Percentiles rank a stretch among this genome's conserved stretches.
These are phyloP conservation scores for Deilephila porcellus DNA, from an alignment of 2,888 invertebrate species.

Conservation along the genomic window DNA sequence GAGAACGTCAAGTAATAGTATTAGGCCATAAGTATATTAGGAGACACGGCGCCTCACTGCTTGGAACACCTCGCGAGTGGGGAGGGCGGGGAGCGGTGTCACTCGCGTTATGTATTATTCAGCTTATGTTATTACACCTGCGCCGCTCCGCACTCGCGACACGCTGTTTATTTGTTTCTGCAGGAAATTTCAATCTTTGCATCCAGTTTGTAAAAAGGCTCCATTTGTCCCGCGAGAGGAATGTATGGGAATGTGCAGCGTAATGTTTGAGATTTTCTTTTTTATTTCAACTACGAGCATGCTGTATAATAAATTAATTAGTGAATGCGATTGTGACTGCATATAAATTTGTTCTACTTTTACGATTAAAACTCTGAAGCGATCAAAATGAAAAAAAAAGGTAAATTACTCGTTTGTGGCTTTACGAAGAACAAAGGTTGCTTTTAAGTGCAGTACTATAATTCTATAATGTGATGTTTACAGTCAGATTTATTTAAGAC, in stretches of 20 bases:
- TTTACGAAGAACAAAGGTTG: too few relatives aligned
- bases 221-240: constrained; percentile 5
- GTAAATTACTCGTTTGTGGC: too few relatives aligned
- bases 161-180: constrained; percentile 18
- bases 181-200: constrained; percentile 16
- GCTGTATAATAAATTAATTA: too few relatives aligned
- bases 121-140: constrained; percentile 15
- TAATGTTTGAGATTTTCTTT: background rate
- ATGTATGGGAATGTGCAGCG: background rate
- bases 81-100: background rate
- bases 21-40: constrained; percentile 13
- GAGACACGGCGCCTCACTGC: background rate
- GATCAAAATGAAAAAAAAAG: too few relatives aligned
- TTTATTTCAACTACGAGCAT: background rate
- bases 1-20: background rate
- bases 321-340: too few relatives aligned
- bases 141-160: background rate
- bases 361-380: too few relatives aligned
- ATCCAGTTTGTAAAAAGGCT: constrained; percentile 7
- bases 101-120: constrained; percentile 18
- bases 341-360: too few relatives aligned
- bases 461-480: too few relatives aligned
- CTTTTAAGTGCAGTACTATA: too few relatives aligned
- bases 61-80: background rate
- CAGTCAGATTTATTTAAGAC: too few relatives aligned